phyloP scores from a whole-genome alignment of 2,797 vertebrate species.

The Falco rusticolus region DNA sequence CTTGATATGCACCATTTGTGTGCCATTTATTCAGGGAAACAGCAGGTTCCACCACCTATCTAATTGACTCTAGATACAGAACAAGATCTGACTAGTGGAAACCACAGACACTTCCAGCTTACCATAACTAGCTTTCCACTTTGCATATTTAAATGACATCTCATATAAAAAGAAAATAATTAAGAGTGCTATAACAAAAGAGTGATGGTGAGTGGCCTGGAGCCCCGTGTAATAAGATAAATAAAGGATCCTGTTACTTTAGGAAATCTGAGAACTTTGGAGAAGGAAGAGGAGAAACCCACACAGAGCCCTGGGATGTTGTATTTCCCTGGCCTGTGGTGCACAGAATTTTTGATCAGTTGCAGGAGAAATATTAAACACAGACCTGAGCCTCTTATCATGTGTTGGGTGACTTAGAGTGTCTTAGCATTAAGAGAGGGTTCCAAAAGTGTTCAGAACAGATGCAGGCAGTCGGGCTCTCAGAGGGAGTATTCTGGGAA shows the following conservation, averaged over 20 bases:
- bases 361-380: background rate
- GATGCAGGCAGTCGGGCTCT: background rate
- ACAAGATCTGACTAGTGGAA: background rate
- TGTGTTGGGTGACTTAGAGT: background rate
- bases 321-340: background rate
- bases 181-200: background rate
- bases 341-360: background rate
- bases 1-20: background rate
- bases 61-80: background rate
- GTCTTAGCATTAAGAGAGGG: background rate
- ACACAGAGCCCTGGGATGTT: background rate
- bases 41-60: background rate
- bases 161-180: background rate
- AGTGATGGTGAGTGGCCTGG: accelerated
- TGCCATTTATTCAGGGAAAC: background rate
- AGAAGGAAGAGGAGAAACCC: background rate
- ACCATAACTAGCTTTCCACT: background rate
- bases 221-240: background rate
- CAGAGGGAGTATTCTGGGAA: background rate
- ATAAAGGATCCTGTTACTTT: background rate
- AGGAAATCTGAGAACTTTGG: background rate
- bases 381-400: background rate
- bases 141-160: background rate
- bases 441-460: background rate
- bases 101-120: background rate